Evolutionary conservation across 2,113 vertebrate species (phyloP), one percentile per base, ranked within the genome.

Genomic region (Thermophis baileyi): DNA sequence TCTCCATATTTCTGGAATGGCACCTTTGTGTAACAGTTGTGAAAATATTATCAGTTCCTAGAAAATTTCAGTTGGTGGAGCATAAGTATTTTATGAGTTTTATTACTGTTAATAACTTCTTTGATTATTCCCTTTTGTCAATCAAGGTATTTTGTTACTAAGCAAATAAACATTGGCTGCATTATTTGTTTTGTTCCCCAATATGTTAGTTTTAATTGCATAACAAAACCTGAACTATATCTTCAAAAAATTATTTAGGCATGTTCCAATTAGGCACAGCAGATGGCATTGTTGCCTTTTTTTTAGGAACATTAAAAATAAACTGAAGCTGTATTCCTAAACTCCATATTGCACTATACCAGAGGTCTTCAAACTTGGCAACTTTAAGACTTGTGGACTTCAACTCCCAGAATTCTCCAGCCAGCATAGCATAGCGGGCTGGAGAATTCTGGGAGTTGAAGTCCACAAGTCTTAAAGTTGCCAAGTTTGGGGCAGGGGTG

Each of bases 271-370:
- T 46, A 74, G 16, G 16, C 57, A 46, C 87, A 89, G 87, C 53
- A 92, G 91, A 74, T 89, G 91, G 91, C 91, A 69, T 4, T 46
- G 27, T 81, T 92, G 24, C 57, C 24, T 88, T 74, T 89, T 92
- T 25, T 87, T 35, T 49, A 50, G 4, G n/a, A 57, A 57, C 18
- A 30, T 57, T 54, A 20, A 35, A 85, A 63, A 63, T 90, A 57
- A 90, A 69, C 27, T 7, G 40, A 90, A 40, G 27, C 35, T 44
- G 6, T 14, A 85, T 53, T 91, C 63, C 46, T n/a, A 81, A 90
- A 14, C n/a, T 51, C 18, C 35, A 51, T 25, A 35, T 25, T 4
- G 81, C 35, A 63, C 44, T 40, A 9, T n/a, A n/a, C n/a, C n/a
- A n/a, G n/a, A n/a, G n/a, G n/a, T n/a, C n/a, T n/a, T n/a, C n/a